Conservation (phyloP, 2,797 vertebrate genomes). For the Catamblyrhynchus diadema region DNA sequence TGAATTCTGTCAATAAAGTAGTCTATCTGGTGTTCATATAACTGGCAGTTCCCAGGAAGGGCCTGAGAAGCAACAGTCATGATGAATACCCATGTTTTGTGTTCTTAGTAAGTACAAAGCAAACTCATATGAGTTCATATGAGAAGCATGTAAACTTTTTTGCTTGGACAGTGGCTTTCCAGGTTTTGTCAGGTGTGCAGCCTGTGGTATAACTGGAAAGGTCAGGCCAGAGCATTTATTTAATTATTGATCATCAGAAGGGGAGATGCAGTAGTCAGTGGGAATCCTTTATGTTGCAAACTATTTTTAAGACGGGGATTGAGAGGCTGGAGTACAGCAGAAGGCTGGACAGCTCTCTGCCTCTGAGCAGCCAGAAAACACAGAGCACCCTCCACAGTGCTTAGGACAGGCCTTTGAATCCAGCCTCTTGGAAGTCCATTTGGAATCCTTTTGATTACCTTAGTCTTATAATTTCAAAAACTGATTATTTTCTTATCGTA, state of each 20-base stretch:
- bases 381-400: background rate
- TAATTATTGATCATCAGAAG: background rate
- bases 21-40: background rate
- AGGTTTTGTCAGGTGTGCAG: background rate
- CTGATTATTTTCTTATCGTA: background rate
- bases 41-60: background rate
- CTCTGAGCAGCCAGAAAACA: background rate
- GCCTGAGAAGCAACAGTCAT: background rate
- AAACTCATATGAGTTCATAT: background rate
- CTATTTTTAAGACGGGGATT: accelerated
- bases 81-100: background rate
- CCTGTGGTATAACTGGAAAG: background rate
- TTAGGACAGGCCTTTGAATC: background rate
- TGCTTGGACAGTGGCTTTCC: background rate
- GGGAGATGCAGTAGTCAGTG: background rate
- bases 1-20: background rate
- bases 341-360: background rate
- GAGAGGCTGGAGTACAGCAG: background rate
- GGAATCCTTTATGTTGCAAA: background rate
- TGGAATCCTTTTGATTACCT: background rate
- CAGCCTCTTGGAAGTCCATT: background rate
- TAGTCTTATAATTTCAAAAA: background rate
- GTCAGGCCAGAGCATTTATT: background rate
- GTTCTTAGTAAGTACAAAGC: background rate
- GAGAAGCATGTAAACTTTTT: background rate